These are phyloP conservation scores for Mixornis gularis DNA, from an alignment of 2,113 vertebrate genomes.

Conservation along the genomic window DNA sequence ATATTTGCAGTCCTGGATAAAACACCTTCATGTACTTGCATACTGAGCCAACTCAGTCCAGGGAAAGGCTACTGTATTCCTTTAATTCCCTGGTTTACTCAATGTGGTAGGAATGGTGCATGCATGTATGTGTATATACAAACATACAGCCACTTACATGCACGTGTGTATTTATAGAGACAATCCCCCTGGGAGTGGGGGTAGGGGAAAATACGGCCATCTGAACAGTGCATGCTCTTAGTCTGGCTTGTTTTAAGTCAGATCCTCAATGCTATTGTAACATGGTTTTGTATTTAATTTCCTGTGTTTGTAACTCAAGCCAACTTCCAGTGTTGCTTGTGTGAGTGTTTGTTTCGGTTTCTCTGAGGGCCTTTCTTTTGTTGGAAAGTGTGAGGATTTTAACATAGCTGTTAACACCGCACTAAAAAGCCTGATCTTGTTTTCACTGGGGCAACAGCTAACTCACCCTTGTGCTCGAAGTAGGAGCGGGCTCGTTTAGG, in stretches of 20 bases:
- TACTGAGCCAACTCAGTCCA: neutral
- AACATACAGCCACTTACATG: neutral
- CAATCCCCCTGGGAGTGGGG: neutral
- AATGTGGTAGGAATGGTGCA: neutral
- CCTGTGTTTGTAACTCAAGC: conserved; percentile 67
- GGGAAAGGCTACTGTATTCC: neutral
- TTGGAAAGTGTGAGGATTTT: conserved; percentile 63
- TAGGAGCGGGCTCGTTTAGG: neutral
- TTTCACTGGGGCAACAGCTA: conserved; percentile 33
- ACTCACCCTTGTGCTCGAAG: neutral
- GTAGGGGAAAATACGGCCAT: neutral
- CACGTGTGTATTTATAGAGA: neutral
- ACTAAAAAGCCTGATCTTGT: conserved; percentile 48
- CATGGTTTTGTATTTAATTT: conserved; percentile 68
- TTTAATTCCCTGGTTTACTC: neutral
- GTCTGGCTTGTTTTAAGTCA: conserved; percentile 43
- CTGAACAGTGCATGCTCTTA: conserved; percentile 30
- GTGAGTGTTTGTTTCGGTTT: conserved; percentile 62
- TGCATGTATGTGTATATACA: neutral
- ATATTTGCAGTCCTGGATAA: neutral
- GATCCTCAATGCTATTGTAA: conserved; percentile 56
- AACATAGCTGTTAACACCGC: conserved; percentile 53
- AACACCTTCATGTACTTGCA: neutral
- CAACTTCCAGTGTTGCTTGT: conserved; percentile 56
- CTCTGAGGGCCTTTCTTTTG: conserved; percentile 57